A percentile compares a stretch with the other conserved stretches of the same genome.
phyloP scores from a whole-genome alignment of 2,113 vertebrate species.

The Lepus europaeus region DNA sequence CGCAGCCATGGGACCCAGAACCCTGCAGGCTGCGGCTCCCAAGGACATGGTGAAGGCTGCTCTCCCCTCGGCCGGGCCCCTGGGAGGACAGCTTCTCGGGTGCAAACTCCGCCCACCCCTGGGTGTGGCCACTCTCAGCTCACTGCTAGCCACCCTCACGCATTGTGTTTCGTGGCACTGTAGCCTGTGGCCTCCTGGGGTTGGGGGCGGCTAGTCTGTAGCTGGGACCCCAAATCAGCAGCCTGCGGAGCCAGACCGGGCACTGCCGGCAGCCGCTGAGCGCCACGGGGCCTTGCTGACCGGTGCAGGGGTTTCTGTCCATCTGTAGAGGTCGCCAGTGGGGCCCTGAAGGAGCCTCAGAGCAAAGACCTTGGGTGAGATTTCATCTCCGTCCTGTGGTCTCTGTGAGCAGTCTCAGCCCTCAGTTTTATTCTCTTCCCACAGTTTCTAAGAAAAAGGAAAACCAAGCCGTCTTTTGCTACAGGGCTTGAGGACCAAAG shows the following conservation, averaged over 20 bases:
- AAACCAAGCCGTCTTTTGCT: background rate
- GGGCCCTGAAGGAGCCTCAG: background rate
- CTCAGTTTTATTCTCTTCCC: background rate
- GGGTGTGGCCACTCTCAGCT: background rate
- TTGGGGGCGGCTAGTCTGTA: background rate
- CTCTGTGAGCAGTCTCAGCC: background rate
- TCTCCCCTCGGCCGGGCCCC: too few relatives aligned
- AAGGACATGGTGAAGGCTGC: background rate
- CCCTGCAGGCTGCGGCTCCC: background rate
- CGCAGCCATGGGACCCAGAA: background rate
- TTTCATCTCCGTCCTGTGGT: conserved; percentile 34
- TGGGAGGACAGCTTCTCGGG: background rate
- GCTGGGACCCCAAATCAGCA: background rate
- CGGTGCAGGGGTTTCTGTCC: background rate
- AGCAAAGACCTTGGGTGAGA: background rate
- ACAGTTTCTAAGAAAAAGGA: background rate
- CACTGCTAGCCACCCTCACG: background rate
- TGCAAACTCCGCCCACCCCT: background rate
- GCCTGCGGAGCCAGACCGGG: background rate
- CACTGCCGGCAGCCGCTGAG: too few relatives aligned
- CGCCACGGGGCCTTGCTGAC: too few relatives aligned
- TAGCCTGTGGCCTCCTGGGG: background rate
- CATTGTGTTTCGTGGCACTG: too few relatives aligned
- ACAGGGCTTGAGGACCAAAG: background rate
- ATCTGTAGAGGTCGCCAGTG: background rate